Evolutionary conservation across 1,140 invertebrate genomes (phyloP), one percentile per base, ranked within the genome.

Genomic region (Ridgeia piscesae): DNA sequence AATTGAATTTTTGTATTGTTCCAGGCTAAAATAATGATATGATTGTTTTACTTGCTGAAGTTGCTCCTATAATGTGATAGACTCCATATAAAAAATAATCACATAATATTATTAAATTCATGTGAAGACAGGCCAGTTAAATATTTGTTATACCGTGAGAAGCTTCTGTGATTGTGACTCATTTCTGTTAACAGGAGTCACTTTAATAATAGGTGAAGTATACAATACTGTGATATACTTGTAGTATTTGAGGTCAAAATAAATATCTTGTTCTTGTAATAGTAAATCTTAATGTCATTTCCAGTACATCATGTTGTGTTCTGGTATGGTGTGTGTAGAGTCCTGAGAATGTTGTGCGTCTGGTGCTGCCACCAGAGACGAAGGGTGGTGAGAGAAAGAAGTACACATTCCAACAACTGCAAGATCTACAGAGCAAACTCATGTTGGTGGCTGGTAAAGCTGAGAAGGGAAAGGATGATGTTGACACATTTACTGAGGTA

Each of bases 401-500:
- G 33, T 92, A 92, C 93, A 91, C 33, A 94, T 94, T 88, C 92
- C 91, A 94, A 48, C 93, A 95, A 91, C 92, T 95, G 33, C 93
- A 94, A 35, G 95, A 95, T 90, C 92, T 95, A 17, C 95, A 95
- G 93, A 95, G 95, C 91, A 94, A 94, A 92, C 93, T 95, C 33
- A 95, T 95, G 94, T 91, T 95, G 89, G 95, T 95, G 88, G 95
- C 95, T 91, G 95, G 95, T 21, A 94, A 94, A 93, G 94, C 94
- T 92, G 94, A 94, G 89, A 93, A 94, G 34, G 94, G 94, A 48
- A 94, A 94, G 88, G 93, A 94, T 42, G 93, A 94, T 91, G 94
- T 95, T 2, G 94, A 95, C 35, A 93, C 92, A 77, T 95, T 95
- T 91, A 94, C 93, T 31, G 91, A 93, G 92, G 95, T 95, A 77